Conservation (phyloP, 2,113 vertebrate genomes). For the Ellobius talpinus region DNA sequence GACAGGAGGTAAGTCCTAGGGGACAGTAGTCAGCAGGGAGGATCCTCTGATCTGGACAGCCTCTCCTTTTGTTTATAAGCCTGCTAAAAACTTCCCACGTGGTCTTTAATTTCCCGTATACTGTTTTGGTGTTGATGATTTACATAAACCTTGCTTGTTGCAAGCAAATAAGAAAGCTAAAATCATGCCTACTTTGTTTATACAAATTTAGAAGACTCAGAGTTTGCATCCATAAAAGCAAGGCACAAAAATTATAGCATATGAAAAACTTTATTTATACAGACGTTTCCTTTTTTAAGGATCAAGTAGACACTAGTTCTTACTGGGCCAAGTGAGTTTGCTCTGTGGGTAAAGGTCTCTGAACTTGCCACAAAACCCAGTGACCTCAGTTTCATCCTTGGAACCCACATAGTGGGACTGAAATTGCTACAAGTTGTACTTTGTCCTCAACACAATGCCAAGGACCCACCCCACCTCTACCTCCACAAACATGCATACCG, state of each 20-base stretch:
- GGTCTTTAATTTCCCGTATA: slow-evolving; percentile 37
- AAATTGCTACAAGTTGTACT: background rate
- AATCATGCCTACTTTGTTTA: slow-evolving; percentile 72
- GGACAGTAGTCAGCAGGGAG: background rate
- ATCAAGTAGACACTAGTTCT: background rate
- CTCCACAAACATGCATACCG: background rate
- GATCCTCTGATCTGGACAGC: background rate
- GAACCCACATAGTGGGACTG: background rate
- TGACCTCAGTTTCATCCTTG: background rate
- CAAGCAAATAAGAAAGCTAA: slow-evolving; percentile 75
- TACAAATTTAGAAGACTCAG: slow-evolving; percentile 66
- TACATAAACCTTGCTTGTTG: slow-evolving; percentile 74
- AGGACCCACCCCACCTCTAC: background rate
- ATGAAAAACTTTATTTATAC: slow-evolving; percentile 40
- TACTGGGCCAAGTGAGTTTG: background rate
- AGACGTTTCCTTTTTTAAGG: slow-evolving; percentile 32
- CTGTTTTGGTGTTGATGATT: slow-evolving; percentile 66
- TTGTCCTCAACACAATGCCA: background rate
- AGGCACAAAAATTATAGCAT: slow-evolving; percentile 41
- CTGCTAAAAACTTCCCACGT: slow-evolving; percentile 32
- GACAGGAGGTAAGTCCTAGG: slow-evolving; percentile 92
- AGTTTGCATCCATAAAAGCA: slow-evolving; percentile 67
- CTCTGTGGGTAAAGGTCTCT: background rate
- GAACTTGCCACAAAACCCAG: background rate
- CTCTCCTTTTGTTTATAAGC: slow-evolving; percentile 17